Conservation (phyloP, 2,888 invertebrate genomes). For the Drosophila anceps region DNA sequence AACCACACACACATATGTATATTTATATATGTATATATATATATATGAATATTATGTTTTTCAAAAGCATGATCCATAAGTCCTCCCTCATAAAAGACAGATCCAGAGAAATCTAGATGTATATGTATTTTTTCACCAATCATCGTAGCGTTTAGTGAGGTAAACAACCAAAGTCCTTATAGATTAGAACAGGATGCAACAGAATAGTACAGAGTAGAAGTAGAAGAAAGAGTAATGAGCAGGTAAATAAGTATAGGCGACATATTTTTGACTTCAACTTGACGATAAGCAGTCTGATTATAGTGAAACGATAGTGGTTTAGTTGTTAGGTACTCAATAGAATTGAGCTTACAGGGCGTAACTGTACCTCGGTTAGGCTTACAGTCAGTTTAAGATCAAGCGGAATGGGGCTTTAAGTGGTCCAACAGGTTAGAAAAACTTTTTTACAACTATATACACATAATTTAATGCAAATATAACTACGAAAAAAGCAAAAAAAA, state of each 20-base stretch:
- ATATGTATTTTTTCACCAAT: constrained; percentile 78
- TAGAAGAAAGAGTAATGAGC: constrained; percentile 3
- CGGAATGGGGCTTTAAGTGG: constrained; percentile 20
- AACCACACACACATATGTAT: constrained; percentile 17
- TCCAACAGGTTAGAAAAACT: constrained; percentile 37
- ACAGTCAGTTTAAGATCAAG: constrained; percentile 31
- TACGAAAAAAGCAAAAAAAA: constrained; percentile 38
- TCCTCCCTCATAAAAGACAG: constrained; percentile 16
- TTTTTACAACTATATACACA: constrained; percentile 65
- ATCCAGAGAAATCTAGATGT: constrained; percentile 48
- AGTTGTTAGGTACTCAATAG: constrained; percentile 54
- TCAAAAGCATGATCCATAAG: constrained; percentile 32
- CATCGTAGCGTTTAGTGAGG: constrained; percentile 78
- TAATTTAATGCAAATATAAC: constrained; percentile 43
- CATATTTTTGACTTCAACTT: constrained; percentile 59
- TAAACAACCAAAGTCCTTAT: constrained; percentile 82
- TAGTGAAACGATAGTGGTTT: constrained; percentile 59
- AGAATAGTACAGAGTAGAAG: constrained; percentile 19
- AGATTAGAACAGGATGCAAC: constrained; percentile 61
- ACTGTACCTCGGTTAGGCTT: constrained; percentile 50
- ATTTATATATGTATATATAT: constrained; percentile 17
- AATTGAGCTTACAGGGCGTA: constrained; percentile 46
- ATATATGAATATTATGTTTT: constrained; percentile 34
- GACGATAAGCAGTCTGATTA: constrained; percentile 55
- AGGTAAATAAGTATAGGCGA: constrained; percentile 30